Base-by-base conservation (phyloP, 2,888 invertebrate genomes). In the Hydrotaea cyrtoneurina region DNA sequence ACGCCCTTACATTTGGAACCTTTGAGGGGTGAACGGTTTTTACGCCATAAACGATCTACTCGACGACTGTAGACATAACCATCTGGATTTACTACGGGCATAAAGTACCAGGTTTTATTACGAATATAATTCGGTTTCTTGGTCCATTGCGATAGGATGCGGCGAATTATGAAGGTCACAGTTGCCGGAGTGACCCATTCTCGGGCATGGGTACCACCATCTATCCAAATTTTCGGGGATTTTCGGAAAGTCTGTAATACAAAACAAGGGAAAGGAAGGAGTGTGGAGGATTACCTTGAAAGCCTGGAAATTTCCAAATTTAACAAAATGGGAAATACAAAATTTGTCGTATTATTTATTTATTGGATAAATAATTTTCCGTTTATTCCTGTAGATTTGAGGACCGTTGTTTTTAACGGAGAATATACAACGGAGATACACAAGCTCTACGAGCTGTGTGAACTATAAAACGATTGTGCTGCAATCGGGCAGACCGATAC, bases 181-280 rank as follows among this genome's bases (percentile, higher is more conserved):
- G 95, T 94, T 0, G 97, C 96, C 0, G 96, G 95, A 53, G 95
- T 95, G 87, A 97, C 96, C 97, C 97, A 98, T 93, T 98, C 98
- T 31, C 98, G 94, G 0, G 97, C 96, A 89, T 97, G 97, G 78
- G 97, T 97, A 10, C 96, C 95, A 0, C 95, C 96, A 87, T 96
- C 96, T 50, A 96, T 92, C 96, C 96, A 96, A 1, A 96, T 93
- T 0, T 95, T 95, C 15, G 92, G 0, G 96, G 95, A 62, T 91
- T 90, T 83, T 95, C 96, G 0, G 96, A 96, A 86, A 96, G 95
- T 88, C 95, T 94, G 77, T 7, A 31, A 31, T 2, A 31, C 31
- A 31, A 31, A 31, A 31, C 31, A 39, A 39, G 39, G 10, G 31
- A 39, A 39, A 13, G 7, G 10, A 1, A 39, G 13, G 11, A 1